phyloP scores from a whole-genome alignment of 2,113 vertebrate genomes.

The Elachura formosa region DNA sequence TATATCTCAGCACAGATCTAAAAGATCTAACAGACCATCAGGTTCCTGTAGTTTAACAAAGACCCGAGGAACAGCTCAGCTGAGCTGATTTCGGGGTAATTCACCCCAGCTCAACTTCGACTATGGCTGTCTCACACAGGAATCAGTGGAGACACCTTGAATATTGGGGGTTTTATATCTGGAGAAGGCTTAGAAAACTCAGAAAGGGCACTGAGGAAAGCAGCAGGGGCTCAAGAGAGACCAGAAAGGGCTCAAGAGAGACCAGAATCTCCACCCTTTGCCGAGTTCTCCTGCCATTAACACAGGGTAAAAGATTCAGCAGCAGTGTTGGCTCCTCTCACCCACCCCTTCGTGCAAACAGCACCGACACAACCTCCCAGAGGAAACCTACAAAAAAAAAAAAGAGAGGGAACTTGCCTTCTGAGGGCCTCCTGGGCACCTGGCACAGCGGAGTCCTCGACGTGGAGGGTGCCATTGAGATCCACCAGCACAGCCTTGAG shows the following conservation, averaged over 20 bases:
- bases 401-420: constrained; percentile 68
- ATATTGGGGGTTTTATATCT: neutral
- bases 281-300: neutral
- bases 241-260: rapidly evolving
- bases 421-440: constrained; percentile 91
- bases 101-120: neutral
- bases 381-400: neutral
- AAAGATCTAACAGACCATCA: neutral
- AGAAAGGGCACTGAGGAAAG: neutral
- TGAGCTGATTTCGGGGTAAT: neutral
- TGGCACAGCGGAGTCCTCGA: constrained; percentile 88
- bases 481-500: constrained; percentile 94
- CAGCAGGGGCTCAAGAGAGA: neutral
- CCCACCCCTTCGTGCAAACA: neutral
- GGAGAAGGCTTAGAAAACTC: neutral
- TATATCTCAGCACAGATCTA: neutral
- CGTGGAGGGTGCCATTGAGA: constrained; percentile 91
- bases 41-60: neutral
- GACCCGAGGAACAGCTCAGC: rapidly evolving
- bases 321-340: neutral
- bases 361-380: neutral
- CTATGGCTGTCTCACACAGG: rapidly evolving
- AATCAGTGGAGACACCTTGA: neutral
- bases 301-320: neutral
- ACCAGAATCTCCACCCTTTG: neutral